Conservation (phyloP, 2,797 vertebrate genomes). For the Fistularia tabacaria region DNA sequence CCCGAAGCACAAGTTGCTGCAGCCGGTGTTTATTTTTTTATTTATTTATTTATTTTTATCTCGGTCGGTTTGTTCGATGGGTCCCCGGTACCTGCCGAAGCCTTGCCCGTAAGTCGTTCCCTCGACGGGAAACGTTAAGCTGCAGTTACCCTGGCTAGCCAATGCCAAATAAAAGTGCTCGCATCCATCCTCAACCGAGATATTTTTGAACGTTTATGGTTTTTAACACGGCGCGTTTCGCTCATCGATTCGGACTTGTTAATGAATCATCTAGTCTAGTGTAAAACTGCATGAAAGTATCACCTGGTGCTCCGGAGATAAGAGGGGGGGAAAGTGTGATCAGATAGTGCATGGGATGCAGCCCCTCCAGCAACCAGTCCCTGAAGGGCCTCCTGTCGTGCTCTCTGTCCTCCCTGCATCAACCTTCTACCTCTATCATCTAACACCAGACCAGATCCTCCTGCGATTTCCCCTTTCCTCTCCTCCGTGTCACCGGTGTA, state of each 20-base stretch:
- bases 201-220: too few species aligned
- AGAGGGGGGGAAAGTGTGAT: constrained; percentile 11
- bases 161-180: too few species aligned
- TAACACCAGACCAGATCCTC: too few species aligned
- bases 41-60: too few species aligned
- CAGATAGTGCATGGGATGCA: constrained; percentile 8
- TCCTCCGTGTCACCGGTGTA: neutral
- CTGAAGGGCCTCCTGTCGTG: constrained; percentile 16
- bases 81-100: too few species aligned
- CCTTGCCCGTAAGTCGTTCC: too few species aligned
- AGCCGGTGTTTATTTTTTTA: too few species aligned
- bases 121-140: neutral
- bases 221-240: neutral
- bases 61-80: too few species aligned
- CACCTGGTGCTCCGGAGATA: constrained; percentile 21
- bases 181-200: too few species aligned
- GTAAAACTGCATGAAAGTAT: constrained; percentile 14
- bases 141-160: neutral
- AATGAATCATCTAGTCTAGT: constrained; percentile 52
- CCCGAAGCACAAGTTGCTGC: too few species aligned
- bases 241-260: constrained; percentile 55
- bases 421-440: neutral
- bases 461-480: too few species aligned
- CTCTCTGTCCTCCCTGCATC: neutral
- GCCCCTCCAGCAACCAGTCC: too few species aligned